Base-by-base conservation (phyloP, 2,888 invertebrate genomes). In the Gymnoscelis rufifasciata region DNA sequence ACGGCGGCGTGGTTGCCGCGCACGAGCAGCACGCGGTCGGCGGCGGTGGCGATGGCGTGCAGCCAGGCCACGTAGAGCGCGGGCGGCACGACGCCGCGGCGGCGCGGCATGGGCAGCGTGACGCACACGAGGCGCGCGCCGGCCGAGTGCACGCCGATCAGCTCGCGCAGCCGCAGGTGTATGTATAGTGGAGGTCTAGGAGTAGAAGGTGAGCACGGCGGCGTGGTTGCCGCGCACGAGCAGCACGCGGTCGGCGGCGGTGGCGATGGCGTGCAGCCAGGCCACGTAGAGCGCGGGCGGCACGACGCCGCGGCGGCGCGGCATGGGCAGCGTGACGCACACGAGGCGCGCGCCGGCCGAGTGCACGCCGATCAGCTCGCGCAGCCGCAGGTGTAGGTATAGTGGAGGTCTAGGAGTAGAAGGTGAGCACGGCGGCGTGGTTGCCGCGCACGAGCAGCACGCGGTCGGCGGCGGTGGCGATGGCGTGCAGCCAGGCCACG, bases 271-370 rank as follows among this genome's bases (percentile, higher is more conserved):
- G 43, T 73, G 70, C 12, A 84, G 62, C 86, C 84, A 86, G 8
- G 76, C 83, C 7, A 70, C 91, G 87, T 98, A 98, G 7, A 98
- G 84, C 0, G 96, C 92, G 0, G 97, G 94, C 0, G 97, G 95
- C 23, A 97, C 94, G 8, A 95, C 93, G 10, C 69, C 75, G 41
- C 90, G 80, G 62, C 97, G 95, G 14, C 97, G 90, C 7, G 98
- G 98, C 92, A 98, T 96, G 7, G 98, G 98, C 54, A 98, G 86
- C 4, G 98, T 98, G 92, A 98, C 96, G 50, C 98, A 97, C 53
- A 98, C 93, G 49, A 98, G 91, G 0, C 87, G 71, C 15, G n/a
- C n/a, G n/a, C n/a, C n/a, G n/a, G n/a, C n/a, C n/a, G n/a, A n/a
- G n/a, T n/a, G n/a, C n/a, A n/a, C n/a, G n/a, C n/a, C n/a, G n/a